phyloP scores from a whole-genome alignment of 2,113 vertebrate genomes.

The Lepisosteus oculatus region DNA sequence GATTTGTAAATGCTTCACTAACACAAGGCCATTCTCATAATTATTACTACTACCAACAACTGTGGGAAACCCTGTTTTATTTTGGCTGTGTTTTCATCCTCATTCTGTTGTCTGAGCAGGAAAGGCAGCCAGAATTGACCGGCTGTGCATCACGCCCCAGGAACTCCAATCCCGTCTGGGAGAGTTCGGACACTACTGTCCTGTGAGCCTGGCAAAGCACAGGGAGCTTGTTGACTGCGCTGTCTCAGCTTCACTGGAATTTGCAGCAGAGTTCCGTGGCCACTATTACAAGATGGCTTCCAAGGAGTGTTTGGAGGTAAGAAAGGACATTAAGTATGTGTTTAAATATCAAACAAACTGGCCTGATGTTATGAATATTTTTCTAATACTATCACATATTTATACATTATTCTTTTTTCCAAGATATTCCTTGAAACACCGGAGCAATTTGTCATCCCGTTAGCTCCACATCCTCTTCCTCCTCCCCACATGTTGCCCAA shows the following conservation, averaged over 20 bases:
- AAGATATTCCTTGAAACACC: constrained; percentile 82
- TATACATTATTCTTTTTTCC: constrained; percentile 23
- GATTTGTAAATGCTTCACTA: neutral
- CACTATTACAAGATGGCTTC: constrained; percentile 86
- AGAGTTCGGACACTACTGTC: constrained; percentile 84
- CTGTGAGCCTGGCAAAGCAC: constrained; percentile 80
- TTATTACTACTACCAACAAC: too few relatives aligned
- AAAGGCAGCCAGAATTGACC: constrained; percentile 78
- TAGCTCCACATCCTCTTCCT: constrained; percentile 74
- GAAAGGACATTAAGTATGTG: neutral
- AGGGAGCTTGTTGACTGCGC: constrained; percentile 81
- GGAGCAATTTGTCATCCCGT: constrained; percentile 75
- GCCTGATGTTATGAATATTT: neutral
- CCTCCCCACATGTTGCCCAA: constrained; percentile 68
- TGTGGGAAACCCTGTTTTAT: too few relatives aligned
- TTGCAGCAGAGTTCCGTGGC: constrained; percentile 79
- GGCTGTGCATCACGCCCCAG: constrained; percentile 77
- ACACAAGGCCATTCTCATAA: neutral
- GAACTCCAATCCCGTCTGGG: constrained; percentile 77
- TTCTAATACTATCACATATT: too few relatives aligned
- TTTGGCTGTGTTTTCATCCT: too few relatives aligned
- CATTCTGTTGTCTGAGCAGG: constrained; percentile 54
- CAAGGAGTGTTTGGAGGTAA: constrained; percentile 74
- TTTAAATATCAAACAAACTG: neutral
- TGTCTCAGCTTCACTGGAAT: constrained; percentile 55